A percentile compares a stretch with the other conserved stretches of the same genome.
phyloP scores from a whole-genome alignment of 2,113 vertebrate species.

The Paramisgurnus dabryanus region DNA sequence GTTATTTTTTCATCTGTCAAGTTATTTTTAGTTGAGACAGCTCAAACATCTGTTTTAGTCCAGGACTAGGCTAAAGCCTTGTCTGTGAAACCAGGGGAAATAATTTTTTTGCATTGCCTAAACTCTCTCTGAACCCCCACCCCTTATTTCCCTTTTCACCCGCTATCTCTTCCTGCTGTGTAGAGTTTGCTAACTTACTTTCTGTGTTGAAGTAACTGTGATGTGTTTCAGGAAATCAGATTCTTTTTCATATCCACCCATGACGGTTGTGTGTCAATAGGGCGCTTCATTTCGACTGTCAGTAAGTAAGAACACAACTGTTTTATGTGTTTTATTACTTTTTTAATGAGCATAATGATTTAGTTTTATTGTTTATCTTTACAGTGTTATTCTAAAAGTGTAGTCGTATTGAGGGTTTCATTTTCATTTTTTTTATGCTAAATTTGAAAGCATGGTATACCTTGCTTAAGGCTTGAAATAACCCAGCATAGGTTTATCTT shows the following conservation, averaged over 20 bases:
- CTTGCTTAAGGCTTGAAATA: too few species aligned
- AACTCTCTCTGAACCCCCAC: neutral
- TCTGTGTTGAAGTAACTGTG: slow-evolving; percentile 11
- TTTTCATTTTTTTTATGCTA: too few species aligned
- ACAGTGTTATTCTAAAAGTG: too few species aligned
- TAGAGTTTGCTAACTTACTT: neutral
- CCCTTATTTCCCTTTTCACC: slow-evolving; percentile 10
- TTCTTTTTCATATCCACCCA: neutral
- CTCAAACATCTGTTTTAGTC: too few species aligned
- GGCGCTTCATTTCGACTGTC: slow-evolving; percentile 7
- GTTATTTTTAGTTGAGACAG: too few species aligned
- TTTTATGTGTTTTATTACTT: neutral
- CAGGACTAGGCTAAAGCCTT: too few species aligned
- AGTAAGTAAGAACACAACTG: slow-evolving; percentile 18
- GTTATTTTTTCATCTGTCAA: too few species aligned
- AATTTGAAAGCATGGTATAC: too few species aligned
- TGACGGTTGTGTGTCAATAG: neutral
- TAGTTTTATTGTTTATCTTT: neutral
- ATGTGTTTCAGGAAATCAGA: slow-evolving; percentile 36
- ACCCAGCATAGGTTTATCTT: too few species aligned
- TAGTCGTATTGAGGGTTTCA: too few species aligned
- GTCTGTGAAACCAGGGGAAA: too few species aligned
- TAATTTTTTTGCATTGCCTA: slow-evolving; percentile 9
- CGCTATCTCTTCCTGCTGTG: slow-evolving; percentile 22
- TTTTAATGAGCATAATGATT: neutral